phyloP scores from a whole-genome alignment of 2,797 vertebrate species.

The Rhyacichthys aspro region DNA sequence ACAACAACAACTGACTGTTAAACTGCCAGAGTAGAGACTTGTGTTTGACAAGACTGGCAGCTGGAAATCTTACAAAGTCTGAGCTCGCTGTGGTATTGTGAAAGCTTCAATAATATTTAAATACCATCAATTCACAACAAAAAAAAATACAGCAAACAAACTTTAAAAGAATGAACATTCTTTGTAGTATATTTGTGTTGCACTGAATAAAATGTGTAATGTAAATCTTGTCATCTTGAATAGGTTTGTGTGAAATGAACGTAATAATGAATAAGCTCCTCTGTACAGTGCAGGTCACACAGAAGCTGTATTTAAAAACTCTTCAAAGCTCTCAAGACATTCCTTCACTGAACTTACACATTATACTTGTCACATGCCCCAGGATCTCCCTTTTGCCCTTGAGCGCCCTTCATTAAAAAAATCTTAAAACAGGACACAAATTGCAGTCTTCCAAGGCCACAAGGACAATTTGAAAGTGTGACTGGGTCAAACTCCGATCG shows the following conservation, averaged over 20 bases:
- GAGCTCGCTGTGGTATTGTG: too few species aligned
- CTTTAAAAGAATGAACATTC: too few species aligned
- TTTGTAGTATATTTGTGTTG: too few species aligned
- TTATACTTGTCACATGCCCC: slow-evolving; percentile 39
- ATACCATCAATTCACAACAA: too few species aligned
- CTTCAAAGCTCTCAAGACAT: slow-evolving; percentile 20
- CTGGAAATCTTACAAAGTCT: too few species aligned
- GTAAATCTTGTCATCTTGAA: too few species aligned
- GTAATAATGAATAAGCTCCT: slow-evolving; percentile 20
- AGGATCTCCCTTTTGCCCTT: slow-evolving; percentile 13
- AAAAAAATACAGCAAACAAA: too few species aligned
- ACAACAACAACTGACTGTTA: neutral
- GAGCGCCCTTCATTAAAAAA: slow-evolving; percentile 9
- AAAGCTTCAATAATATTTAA: too few species aligned
- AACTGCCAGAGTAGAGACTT: too few species aligned
- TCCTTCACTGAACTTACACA: slow-evolving; percentile 26
- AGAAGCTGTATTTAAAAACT: slow-evolving; percentile 46
- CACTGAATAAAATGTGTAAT: too few species aligned
- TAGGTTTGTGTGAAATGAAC: slow-evolving; percentile 20
- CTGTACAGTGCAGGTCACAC: slow-evolving; percentile 13
- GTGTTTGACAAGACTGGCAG: too few species aligned
- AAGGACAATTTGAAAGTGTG: slow-evolving; percentile 43
- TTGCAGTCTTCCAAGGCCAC: slow-evolving; percentile 27
- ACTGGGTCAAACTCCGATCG: slow-evolving; percentile 51
- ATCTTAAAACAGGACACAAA: slow-evolving; percentile 32